These are phyloP conservation scores for Platygyra sinensis DNA, from an alignment of 64 coral and sea anemone genomes.

Conservation along the genomic window DNA sequence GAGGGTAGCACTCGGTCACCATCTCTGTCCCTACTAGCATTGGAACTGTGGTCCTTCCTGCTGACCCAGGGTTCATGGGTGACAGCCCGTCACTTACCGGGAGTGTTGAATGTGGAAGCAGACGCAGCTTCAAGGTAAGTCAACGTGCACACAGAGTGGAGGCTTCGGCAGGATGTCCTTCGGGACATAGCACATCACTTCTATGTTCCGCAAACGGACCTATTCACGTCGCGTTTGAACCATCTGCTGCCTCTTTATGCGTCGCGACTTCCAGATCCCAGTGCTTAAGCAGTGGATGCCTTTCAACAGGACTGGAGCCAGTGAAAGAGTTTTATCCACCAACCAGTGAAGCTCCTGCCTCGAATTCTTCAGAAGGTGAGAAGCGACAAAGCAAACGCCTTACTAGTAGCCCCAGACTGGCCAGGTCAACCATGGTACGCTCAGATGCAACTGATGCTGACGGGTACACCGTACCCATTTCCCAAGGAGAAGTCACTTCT, in stretches of 20 bases:
- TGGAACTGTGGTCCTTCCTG: slow-evolving; percentile 49
- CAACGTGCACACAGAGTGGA: slow-evolving; percentile 53
- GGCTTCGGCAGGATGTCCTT: slow-evolving; percentile 19
- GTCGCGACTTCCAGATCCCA: slow-evolving; percentile 31
- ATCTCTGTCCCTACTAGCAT: slow-evolving; percentile 25
- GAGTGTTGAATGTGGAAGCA: slow-evolving; percentile 45
- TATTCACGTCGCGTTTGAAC: slow-evolving; percentile 52
- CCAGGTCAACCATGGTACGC: slow-evolving; percentile 47
- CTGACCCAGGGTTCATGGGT: slow-evolving; percentile 18
- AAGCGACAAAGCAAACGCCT: slow-evolving; percentile 30
- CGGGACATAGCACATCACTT: slow-evolving; percentile 37
- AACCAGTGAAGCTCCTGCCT: slow-evolving; percentile 10
- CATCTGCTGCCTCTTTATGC: slow-evolving; percentile 45
- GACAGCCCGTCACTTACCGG: slow-evolving; percentile 45
- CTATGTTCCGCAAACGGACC: slow-evolving; percentile 46
- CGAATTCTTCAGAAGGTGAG: slow-evolving; percentile 34
- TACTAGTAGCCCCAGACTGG: slow-evolving; percentile 40
- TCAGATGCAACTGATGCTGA: slow-evolving; percentile 28
- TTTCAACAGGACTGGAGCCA: no score
- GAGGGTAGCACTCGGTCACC: slow-evolving; percentile 45
- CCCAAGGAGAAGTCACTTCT: slow-evolving; percentile 26
- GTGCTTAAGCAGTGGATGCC: slow-evolving; percentile 58
- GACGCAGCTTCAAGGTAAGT: slow-evolving; percentile 48
- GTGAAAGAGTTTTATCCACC: slow-evolving; percentile 36
- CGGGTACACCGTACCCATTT: slow-evolving; percentile 1